Conservation (phyloP, 2,888 invertebrate genomes). For the Agriopis marginaria region DNA sequence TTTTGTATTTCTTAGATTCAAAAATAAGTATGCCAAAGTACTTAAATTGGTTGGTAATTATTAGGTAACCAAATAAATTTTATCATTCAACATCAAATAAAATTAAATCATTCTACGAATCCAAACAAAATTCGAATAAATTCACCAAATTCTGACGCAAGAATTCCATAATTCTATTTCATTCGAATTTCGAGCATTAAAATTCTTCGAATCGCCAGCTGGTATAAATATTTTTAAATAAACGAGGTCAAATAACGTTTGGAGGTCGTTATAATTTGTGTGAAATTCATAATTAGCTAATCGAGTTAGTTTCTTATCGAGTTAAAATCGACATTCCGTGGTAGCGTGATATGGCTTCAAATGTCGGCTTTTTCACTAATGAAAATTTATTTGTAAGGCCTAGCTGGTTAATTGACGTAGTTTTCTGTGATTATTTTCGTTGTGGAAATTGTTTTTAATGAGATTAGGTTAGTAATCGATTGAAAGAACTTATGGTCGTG, state of each 20-base stretch:
- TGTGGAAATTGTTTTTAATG: slow-evolving; percentile 31
- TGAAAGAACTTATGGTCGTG: background rate
- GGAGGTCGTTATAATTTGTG: slow-evolving; percentile 71
- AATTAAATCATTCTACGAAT: slow-evolving; percentile 5
- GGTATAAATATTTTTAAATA: slow-evolving; percentile 16
- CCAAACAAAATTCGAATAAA: slow-evolving; percentile 11
- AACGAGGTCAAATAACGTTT: slow-evolving; percentile 50
- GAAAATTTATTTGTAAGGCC: slow-evolving; percentile 39
- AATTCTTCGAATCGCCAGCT: slow-evolving; percentile 21
- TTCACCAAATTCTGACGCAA: slow-evolving; percentile 10
- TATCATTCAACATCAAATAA: slow-evolving; percentile 17
- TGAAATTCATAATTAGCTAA: slow-evolving; percentile 80
- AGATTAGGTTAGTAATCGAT: slow-evolving; percentile 11
- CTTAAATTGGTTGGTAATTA: too few species aligned
- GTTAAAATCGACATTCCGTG: slow-evolving; percentile 47
- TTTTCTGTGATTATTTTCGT: slow-evolving; percentile 20
- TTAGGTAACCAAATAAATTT: too few species aligned
- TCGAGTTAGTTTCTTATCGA: slow-evolving; percentile 64
- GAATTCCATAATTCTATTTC: slow-evolving; percentile 6
- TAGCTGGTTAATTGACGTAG: slow-evolving; percentile 32
- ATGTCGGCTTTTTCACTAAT: slow-evolving; percentile 38
- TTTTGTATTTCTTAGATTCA: too few species aligned
- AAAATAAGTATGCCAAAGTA: too few species aligned
- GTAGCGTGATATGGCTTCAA: slow-evolving; percentile 30
- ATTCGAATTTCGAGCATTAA: slow-evolving; percentile 27